These are phyloP conservation scores for Origma solitaria DNA, from an alignment of 2,113 vertebrate species.

Conservation along the genomic window DNA sequence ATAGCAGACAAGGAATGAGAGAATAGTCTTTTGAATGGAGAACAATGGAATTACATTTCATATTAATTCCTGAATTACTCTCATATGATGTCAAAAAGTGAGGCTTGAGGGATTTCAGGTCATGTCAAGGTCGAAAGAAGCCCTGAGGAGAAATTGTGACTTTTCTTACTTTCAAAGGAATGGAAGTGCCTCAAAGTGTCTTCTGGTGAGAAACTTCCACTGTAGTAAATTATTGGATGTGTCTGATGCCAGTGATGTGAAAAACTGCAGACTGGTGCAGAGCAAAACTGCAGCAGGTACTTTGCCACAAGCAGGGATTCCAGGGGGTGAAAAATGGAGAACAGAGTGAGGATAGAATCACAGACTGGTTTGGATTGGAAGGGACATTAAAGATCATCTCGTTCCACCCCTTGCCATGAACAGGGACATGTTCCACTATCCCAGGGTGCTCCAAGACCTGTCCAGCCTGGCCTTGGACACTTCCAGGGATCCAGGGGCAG, in stretches of 20 bases:
- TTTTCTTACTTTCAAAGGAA: background rate
- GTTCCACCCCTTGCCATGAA: background rate
- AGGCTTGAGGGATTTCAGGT: background rate
- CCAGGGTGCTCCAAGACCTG: background rate
- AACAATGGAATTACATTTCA: background rate
- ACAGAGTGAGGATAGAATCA: background rate
- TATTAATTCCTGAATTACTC: background rate
- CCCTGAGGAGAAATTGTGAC: background rate
- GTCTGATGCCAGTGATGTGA: background rate
- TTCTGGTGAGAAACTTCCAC: background rate
- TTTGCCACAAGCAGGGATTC: background rate
- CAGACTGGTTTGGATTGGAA: background rate
- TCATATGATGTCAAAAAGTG: background rate
- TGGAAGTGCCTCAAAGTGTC: background rate
- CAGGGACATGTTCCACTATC: background rate
- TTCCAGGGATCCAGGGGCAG: background rate
- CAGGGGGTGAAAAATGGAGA: background rate
- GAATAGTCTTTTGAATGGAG: background rate
- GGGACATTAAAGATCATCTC: background rate
- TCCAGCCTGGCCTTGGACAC: background rate
- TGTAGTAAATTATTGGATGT: background rate
- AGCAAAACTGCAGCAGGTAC: background rate
- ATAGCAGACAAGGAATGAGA: background rate
- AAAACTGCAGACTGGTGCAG: background rate
- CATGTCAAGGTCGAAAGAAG: background rate